phyloP scores from a whole-genome alignment of 2,113 vertebrate species.

The Carassius carassius region DNA sequence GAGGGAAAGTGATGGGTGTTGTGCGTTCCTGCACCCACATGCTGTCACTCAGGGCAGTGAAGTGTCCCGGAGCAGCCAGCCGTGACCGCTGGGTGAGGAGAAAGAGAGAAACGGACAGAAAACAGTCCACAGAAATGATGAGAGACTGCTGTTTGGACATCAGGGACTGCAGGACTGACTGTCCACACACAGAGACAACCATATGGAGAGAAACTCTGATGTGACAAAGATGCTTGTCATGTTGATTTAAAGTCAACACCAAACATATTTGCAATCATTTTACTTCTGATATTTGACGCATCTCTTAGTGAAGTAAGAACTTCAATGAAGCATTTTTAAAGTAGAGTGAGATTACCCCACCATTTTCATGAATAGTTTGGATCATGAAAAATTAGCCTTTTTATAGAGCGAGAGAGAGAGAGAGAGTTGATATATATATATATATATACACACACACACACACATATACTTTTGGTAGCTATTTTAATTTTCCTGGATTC shows the following conservation, averaged over 20 bases:
- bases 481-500: no score
- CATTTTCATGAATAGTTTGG: no score
- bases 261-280: background rate
- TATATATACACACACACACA: no score
- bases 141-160: slow-evolving; percentile 13
- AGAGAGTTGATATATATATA: no score
- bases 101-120: background rate
- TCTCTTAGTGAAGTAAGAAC: background rate
- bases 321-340: background rate
- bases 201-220: background rate
- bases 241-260: background rate
- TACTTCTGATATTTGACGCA: background rate
- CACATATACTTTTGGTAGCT: no score
- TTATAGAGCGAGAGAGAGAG: no score
- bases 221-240: no score
- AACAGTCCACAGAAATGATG: slow-evolving; percentile 10
- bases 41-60: slow-evolving; percentile 62
- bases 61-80: slow-evolving; percentile 66
- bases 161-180: background rate
- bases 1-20: slow-evolving; percentile 48
- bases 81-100: slow-evolving; percentile 46
- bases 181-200: background rate
- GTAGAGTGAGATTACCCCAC: background rate
- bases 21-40: slow-evolving; percentile 56
- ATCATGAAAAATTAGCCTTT: no score